Conservation (phyloP, 2,113 vertebrate genomes). For the rat (Rattus norvegicus) region GRCr8 NC_086035.1:4698001-4698500, state of each 20-base stretch:
- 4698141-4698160: too few relatives aligned
- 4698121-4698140: too few relatives aligned
- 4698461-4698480: background rate
- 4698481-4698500: background rate
- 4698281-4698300: background rate
- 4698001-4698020: too few relatives aligned
- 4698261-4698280: background rate
- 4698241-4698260: background rate
- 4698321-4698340: background rate
- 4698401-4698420: background rate
- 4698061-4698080: too few relatives aligned
- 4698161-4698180: background rate
- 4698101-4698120: too few relatives aligned
- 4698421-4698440: background rate
- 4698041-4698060: too few relatives aligned
- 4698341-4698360: background rate
- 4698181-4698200: background rate
- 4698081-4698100: too few relatives aligned
- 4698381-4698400: accelerated
- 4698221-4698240: background rate
- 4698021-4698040: too few relatives aligned
- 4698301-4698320: background rate
- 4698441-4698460: background rate
- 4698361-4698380: background rate
- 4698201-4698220: background rate